Evolutionary conservation across 2,888 invertebrate species (phyloP).

Genomic region (Folsomia manolachei): DNA sequence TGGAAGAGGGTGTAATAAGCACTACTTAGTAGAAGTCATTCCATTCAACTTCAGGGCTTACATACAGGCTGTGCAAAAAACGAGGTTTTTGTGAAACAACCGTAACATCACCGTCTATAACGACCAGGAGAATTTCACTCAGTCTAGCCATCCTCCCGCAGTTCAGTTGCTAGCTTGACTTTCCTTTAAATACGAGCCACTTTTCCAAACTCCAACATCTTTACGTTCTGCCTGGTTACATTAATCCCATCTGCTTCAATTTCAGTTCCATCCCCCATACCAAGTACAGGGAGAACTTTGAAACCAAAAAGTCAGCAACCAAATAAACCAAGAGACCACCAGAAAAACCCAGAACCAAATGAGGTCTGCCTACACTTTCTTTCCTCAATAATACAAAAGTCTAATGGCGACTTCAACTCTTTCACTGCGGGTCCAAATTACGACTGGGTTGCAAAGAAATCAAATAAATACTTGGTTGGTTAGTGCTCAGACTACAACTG

Average conservation of each 20-base stretch:
- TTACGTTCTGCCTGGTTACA: conserved; percentile 7
- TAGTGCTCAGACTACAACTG: too few relatives aligned
- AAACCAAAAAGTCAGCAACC: background rate
- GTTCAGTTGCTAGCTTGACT: too few relatives aligned
- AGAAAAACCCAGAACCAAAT: background rate
- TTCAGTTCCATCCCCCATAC: background rate
- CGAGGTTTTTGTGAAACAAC: background rate
- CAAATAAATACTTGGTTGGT: background rate
- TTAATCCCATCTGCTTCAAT: conserved; percentile 21
- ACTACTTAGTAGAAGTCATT: background rate
- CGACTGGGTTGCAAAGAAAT: background rate
- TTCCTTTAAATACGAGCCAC: background rate
- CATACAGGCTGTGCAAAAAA: background rate
- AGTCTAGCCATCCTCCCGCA: too few relatives aligned
- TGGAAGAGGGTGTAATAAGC: conserved; percentile 6
- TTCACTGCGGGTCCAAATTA: background rate
- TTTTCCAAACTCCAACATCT: conserved; percentile 7
- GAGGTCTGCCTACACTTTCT: background rate
- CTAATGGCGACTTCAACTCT: background rate
- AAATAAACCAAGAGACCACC: background rate
- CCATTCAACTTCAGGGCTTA: background rate
- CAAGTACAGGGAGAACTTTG: background rate
- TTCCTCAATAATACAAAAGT: background rate
- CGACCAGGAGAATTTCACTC: background rate
- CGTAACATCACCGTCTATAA: background rate